These are phyloP conservation scores for Mugil cephalus DNA, from an alignment of 2,113 vertebrate species.

Conservation along the genomic window DNA sequence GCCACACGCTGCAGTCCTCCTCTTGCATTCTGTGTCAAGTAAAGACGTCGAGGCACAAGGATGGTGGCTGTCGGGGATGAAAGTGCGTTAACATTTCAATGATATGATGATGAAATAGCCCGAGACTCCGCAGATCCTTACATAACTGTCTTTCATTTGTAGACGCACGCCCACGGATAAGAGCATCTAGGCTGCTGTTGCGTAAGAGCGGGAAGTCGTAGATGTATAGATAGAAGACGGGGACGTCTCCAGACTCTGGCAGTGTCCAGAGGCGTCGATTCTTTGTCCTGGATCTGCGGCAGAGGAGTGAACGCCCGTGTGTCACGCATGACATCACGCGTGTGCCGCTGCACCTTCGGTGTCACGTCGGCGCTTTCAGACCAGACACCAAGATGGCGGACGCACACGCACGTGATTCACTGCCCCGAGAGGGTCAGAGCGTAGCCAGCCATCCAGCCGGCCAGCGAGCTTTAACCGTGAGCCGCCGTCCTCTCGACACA, in stretches of 20 bases:
- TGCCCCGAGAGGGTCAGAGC: constrained; percentile 37
- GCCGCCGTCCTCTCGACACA: constrained; percentile 20
- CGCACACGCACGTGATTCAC: constrained; percentile 47
- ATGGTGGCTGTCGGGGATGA: neutral
- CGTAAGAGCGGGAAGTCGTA: constrained; percentile 39
- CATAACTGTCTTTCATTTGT: constrained; percentile 69
- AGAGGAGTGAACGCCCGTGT: neutral
- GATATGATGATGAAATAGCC: constrained; percentile 20
- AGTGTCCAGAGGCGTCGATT: neutral
- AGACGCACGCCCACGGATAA: constrained; percentile 61
- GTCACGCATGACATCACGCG: constrained; percentile 34
- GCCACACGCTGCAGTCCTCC: neutral
- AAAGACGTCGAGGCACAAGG: constrained; percentile 4
- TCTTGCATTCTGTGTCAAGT: constrained; percentile 7
- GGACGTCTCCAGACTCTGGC: constrained; percentile 10
- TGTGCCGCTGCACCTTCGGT: constrained; percentile 18
- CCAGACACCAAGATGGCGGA: constrained; percentile 50
- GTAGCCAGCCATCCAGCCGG: constrained; percentile 23
- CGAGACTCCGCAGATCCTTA: constrained; percentile 53
- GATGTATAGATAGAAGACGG: neutral
- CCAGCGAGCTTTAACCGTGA: constrained; percentile 30
- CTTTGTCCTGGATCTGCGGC: constrained; percentile 26
- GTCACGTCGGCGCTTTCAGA: constrained; percentile 1
- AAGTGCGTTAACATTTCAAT: constrained; percentile 10
- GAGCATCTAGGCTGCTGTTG: constrained; percentile 43